Conservation (phyloP, 2,797 vertebrate genomes). For the Lepilemur ruficaudatus region DNA sequence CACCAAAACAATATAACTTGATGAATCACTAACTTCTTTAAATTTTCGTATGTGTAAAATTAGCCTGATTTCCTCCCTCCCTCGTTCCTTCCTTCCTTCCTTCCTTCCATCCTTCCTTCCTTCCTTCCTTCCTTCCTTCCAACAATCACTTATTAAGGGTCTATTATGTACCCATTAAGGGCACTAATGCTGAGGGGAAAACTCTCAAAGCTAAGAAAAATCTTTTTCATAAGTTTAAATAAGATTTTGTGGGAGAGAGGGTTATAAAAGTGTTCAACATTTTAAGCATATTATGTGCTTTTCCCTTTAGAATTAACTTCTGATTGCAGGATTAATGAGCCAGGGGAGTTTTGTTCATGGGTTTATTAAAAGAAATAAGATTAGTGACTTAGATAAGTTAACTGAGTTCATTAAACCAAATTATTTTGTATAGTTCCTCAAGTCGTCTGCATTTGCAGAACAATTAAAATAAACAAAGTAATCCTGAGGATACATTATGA, state of each 20-base stretch:
- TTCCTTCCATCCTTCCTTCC: not conserved
- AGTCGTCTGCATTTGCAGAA: slow-evolving; percentile 14
- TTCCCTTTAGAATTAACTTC: slow-evolving; percentile 40
- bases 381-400: slow-evolving; percentile 52
- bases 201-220: not conserved
- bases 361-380: slow-evolving; percentile 63
- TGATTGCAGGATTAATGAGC: slow-evolving; percentile 62
- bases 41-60: not conserved
- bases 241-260: slow-evolving; percentile 27
- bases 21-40: not conserved
- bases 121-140: not conserved
- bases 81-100: not conserved
- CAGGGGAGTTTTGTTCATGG: slow-evolving; percentile 24
- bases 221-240: slow-evolving; percentile 42
- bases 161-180: not conserved
- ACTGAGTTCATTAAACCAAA: slow-evolving; percentile 43
- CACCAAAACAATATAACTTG: not conserved
- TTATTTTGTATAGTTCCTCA: slow-evolving; percentile 39
- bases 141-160: not conserved
- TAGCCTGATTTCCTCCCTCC: not conserved
- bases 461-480: slow-evolving; percentile 26
- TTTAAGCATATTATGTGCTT: slow-evolving; percentile 59
- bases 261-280: slow-evolving; percentile 35
- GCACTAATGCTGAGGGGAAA: not conserved
- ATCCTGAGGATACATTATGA: not conserved